These are phyloP conservation scores for Tridacna crocea DNA, from an alignment of 2,888 invertebrate genomes.

Conservation along the genomic window DNA sequence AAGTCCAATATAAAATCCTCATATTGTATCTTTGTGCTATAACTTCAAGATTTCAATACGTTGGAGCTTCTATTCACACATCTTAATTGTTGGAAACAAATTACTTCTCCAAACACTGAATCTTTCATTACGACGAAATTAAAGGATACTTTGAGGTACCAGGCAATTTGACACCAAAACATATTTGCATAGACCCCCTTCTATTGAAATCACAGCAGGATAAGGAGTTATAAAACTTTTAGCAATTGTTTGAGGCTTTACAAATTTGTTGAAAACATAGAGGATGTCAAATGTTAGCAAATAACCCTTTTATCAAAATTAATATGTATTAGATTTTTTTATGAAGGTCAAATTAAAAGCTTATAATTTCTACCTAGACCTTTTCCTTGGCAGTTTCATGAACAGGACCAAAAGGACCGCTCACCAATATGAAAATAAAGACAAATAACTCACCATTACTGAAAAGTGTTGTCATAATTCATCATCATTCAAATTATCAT, in stretches of 20 bases:
- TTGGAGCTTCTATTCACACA: constrained; percentile 2
- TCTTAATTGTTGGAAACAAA: constrained; percentile 30
- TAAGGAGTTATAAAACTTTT: constrained; percentile 55
- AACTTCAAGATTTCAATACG: constrained; percentile 4
- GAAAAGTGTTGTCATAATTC: too few relatives aligned
- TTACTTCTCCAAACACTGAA: constrained; percentile 45
- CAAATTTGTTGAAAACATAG: constrained; percentile 30
- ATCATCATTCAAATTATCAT: too few relatives aligned
- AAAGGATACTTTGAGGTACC: constrained; percentile 52
- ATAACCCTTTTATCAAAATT: constrained; percentile 23
- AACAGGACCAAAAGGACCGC: too few relatives aligned
- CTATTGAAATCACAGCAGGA: constrained; percentile 16
- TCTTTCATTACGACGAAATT: constrained; percentile 44
- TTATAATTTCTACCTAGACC: too few relatives aligned
- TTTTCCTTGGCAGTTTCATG: too few relatives aligned
- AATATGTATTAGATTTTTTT: background rate
- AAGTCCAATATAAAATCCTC: constrained; percentile 20
- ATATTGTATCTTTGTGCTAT: constrained; percentile 21
- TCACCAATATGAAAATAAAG: background rate
- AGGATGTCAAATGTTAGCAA: constrained; percentile 57
- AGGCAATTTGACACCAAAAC: constrained; percentile 43
- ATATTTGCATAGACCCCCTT: constrained; percentile 56
- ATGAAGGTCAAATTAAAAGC: too few relatives aligned
- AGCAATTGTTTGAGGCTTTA: constrained; percentile 48
- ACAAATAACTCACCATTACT: background rate